Evolutionary conservation across 2,888 invertebrate genomes (phyloP).

Genomic region (Parnassius smintheus): DNA sequence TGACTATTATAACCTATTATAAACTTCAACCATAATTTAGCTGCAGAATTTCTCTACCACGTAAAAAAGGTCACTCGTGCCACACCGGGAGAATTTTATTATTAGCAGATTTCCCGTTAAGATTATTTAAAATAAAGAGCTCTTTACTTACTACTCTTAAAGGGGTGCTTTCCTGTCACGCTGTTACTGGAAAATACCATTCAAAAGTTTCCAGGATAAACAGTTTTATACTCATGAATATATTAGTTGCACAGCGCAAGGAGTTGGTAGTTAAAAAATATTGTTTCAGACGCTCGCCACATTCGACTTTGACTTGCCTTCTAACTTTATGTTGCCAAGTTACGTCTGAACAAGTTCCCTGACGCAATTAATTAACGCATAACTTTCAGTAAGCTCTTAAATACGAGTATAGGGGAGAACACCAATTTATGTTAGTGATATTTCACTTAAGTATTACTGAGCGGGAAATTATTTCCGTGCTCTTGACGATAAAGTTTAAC

Average conservation of each 20-base stretch:
- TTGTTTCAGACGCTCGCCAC: not conserved
- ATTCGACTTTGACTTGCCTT: constrained; percentile 9
- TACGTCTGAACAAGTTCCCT: constrained; percentile 14
- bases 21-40: too few relatives aligned
- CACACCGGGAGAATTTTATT: too few relatives aligned
- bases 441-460: constrained; percentile 6
- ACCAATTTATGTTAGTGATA: constrained; percentile 3
- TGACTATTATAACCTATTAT: too few relatives aligned
- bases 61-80: too few relatives aligned
- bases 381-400: constrained; percentile 9
- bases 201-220: too few relatives aligned
- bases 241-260: not conserved
- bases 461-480: constrained; percentile 4
- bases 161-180: too few relatives aligned
- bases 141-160: too few relatives aligned
- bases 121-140: too few relatives aligned
- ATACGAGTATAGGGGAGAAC: not conserved
- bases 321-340: constrained; percentile 19
- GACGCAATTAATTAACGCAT: constrained; percentile 22
- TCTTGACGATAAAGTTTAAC: not conserved
- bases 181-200: too few relatives aligned
- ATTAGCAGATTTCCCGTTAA: too few relatives aligned
- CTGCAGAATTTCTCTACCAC: too few relatives aligned
- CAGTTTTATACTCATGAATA: not conserved
- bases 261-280: constrained; percentile 8